Conservation (phyloP, 1,140 invertebrate species). For the Notospermus geniculatus region DNA sequence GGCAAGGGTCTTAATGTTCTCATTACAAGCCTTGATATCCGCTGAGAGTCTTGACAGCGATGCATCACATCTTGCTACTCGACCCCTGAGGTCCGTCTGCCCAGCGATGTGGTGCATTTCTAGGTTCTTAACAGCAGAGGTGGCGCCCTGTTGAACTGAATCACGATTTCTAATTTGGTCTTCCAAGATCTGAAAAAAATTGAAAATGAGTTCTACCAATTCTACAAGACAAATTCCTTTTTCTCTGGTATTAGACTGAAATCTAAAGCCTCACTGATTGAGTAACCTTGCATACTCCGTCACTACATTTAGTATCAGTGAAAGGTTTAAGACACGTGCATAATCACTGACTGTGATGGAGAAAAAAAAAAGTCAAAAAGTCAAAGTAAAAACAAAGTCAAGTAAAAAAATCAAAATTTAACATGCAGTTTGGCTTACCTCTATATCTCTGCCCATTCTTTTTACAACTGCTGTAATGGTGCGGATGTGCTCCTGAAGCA, state of each 20-base stretch:
- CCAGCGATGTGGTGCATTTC: conserved; percentile 51
- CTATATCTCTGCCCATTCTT: conserved; percentile 47
- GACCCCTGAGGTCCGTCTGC: conserved; percentile 48
- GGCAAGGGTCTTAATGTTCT: conserved; percentile 37
- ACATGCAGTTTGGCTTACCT: conserved; percentile 30
- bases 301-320: too few species aligned
- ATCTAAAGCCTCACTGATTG: too few species aligned
- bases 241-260: too few species aligned
- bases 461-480: conserved; percentile 53
- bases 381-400: too few species aligned
- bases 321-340: too few species aligned
- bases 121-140: conserved; percentile 48
- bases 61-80: conserved; percentile 51
- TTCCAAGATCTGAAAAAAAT: conserved; percentile 38
- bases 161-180: conserved; percentile 39
- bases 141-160: conserved; percentile 33
- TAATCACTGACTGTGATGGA: too few species aligned
- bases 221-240: too few species aligned
- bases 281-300: too few species aligned
- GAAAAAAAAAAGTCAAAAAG: too few species aligned
- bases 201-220: too few species aligned
- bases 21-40: conserved; percentile 36
- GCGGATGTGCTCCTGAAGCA: conserved; percentile 52
- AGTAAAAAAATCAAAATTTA: too few species aligned
- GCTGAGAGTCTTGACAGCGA: conserved; percentile 44